Conservation (phyloP, 2,113 vertebrate genomes). For the Psammodynastes pulverulentus region DNA sequence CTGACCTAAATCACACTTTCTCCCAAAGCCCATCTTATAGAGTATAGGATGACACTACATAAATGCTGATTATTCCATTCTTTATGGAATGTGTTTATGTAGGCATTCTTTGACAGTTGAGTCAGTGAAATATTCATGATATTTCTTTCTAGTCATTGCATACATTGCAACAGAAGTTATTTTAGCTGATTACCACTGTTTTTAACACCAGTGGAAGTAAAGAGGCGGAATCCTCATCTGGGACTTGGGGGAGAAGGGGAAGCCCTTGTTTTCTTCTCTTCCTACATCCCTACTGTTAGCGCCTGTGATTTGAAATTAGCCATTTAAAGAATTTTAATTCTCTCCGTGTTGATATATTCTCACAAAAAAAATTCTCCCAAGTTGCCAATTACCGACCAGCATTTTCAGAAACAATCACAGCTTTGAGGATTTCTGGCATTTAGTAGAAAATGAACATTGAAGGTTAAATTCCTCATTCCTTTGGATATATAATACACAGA, state of each 20-base stretch:
- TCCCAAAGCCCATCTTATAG: background rate
- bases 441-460: background rate
- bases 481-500: background rate
- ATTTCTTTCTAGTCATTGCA: background rate
- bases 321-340: background rate
- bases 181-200: background rate
- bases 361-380: background rate
- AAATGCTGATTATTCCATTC: background rate
- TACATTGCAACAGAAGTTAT: background rate
- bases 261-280: background rate
- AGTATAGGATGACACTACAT: background rate
- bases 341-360: background rate
- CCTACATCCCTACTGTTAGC: background rate
- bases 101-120: background rate
- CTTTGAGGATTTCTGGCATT: background rate
- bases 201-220: background rate
- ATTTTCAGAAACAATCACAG: background rate
- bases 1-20: background rate
- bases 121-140: background rate
- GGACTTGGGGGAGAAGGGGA: background rate
- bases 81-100: background rate
- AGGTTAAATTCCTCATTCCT: background rate
- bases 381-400: background rate
- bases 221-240: background rate
- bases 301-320: background rate